These are phyloP conservation scores for Vulpes lagopus DNA, from an alignment of 2,113 vertebrate genomes.

Conservation along the genomic window DNA sequence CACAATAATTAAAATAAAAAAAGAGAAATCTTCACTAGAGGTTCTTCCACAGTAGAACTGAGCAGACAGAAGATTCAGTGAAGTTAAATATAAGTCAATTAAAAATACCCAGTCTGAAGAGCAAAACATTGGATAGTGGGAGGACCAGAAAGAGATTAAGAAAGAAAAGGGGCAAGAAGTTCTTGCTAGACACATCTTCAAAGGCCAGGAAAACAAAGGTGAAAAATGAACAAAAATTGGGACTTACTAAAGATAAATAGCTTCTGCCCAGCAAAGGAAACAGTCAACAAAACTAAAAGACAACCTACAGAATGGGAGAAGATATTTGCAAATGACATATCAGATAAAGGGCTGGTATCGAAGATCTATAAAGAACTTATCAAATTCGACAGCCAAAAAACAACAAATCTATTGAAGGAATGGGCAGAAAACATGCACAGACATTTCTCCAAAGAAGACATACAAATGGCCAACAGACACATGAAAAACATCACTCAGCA, in stretches of 20 bases:
- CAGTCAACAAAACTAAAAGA: not conserved
- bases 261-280: not conserved
- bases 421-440: too few species aligned
- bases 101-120: not conserved
- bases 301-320: not conserved
- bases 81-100: not conserved
- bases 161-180: not conserved
- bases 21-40: not conserved
- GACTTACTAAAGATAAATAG: not conserved
- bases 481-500: too few species aligned
- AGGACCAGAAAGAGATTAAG: not conserved
- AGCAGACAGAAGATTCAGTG: not conserved
- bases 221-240: not conserved
- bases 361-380: not conserved
- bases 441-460: not conserved
- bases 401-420: too few species aligned
- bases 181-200: not conserved
- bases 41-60: not conserved
- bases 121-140: not conserved
- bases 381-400: too few species aligned
- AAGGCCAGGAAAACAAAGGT: not conserved
- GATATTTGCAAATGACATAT: not conserved
- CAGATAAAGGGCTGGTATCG: not conserved
- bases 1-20: not conserved
- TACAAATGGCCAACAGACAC: not conserved